Conservation (phyloP, 2,797 vertebrate genomes). For the Enteromius fasciolatus region DNA sequence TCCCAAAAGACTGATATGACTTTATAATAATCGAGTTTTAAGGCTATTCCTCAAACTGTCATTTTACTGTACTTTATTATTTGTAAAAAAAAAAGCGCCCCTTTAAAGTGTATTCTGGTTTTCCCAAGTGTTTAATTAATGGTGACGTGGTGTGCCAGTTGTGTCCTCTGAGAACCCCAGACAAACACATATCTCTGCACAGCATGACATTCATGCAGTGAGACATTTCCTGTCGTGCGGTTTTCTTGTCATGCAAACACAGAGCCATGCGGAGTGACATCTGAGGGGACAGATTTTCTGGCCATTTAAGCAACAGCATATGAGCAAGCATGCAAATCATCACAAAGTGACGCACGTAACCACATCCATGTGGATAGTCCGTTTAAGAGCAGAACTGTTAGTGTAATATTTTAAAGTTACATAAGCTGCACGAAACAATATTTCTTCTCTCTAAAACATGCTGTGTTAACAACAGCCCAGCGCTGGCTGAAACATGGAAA, state of each 20-base stretch:
- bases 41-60: not conserved
- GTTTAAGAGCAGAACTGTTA: not conserved
- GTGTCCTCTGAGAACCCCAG: not conserved
- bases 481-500: too few relatives aligned
- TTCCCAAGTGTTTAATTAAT: not conserved
- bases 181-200: not conserved
- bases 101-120: conserved; percentile 1
- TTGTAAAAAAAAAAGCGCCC: not conserved
- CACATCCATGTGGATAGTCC: not conserved
- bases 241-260: conserved; percentile 31
- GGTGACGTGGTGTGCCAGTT: not conserved
- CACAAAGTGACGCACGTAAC: not conserved
- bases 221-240: conserved; percentile 25
- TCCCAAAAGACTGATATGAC: not conserved
- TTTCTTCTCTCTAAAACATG: too few relatives aligned
- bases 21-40: not conserved
- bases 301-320: not conserved
- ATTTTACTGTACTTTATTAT: not conserved
- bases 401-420: not conserved
- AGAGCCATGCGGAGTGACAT: not conserved
- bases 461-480: too few relatives aligned
- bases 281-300: conserved; percentile 4
- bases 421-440: not conserved
- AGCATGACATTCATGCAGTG: not conserved
- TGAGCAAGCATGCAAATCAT: not conserved